Evolutionary conservation across 2,888 invertebrate species (phyloP), one percentile per base, ranked within the genome.

Genomic region (Kryphioiulus occultus): DNA sequence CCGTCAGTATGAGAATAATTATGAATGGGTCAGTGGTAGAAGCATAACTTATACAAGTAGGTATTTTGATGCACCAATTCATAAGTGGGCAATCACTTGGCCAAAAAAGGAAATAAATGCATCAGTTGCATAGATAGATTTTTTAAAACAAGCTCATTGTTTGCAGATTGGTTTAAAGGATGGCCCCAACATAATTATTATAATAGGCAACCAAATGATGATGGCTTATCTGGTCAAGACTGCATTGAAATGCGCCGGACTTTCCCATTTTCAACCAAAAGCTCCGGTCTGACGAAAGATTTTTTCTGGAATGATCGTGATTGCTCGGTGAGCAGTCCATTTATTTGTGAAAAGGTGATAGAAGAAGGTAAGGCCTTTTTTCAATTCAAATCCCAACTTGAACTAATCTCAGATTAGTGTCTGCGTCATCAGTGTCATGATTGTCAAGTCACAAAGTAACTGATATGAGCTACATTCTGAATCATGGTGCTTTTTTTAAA

Each of bases 231-330:
- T 32, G 94, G 95, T 7, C 96, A 96, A 91, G 96, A 96, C 92
- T 96, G 96, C 92, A 95, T 96, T 88, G 96, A 96, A 91, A 93
- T 95, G 10, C 92, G 96, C 12, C 92, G 95, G 85, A 93, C 94
- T 89, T 96, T 95, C 91, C 94, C 94, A 2, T 93, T 94, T 44
- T 94, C 94, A 0, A 91, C 92, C 86, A 91, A 92, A 88, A 92
- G 91, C 22, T 88, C 86, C 30, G 90, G 90, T 3, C 91, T 93
- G 0, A 92, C 95, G 0, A 92, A 93, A 30, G 93, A 94, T 89
- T 96, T 95, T 92, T 95, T 95, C 94, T 96, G 96, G 96, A 96
- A 96, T 91, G 96, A 96, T 91, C 91, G 96, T 39, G 95, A 95
- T 90, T 96, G 96, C 91, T 92, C 93, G 30, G 95, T 95, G 47